Evolutionary conservation across 2,888 invertebrate species (phyloP), one percentile per base, ranked within the genome.

Genomic region (Hololepta plana): DNA sequence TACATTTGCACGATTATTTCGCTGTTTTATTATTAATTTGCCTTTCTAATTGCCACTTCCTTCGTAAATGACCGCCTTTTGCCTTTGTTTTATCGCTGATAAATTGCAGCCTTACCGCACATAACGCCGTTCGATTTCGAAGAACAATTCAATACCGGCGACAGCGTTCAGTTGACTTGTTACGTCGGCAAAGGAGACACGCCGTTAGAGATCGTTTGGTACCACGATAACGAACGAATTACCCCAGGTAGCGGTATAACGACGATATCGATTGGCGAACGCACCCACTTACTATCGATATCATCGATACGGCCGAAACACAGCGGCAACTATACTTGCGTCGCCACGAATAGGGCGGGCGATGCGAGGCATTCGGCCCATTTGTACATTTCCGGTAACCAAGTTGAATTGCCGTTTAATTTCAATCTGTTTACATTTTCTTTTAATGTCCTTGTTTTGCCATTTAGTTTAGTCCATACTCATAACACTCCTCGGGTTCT

Each of bases 201-300:
- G 27, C 77, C 79, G 23, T 57, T 80, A 38, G 65, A 65, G 44
- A 71, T 80, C 39, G 56, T 59, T 24, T 80, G 79, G 77, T 64
- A 58, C 41, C 69, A 74, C 46, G 69, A 67, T 43, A 55, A 60
- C 34, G 61, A 65, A 31, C 24, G 33, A 12, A 66, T 74, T 47
- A 58, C 60, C 41, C 62, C 53, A 47, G 57, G 57, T 38, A 56
- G 57, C 45, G 44, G 42, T 17, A 39, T 45, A 24, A 38, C 39
- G 2, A 35, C 33, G n/a, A 33, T 38, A 21, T 65, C 49, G 57
- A 62, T 38, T 62, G 70, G 44, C 11, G 37, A 36, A 25, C 37
- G 64, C 59, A 44, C 70, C 60, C 44, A 64, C 61, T 22, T 70
- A 61, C 45, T 57, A 53, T 36, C 66, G 12, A 46, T 48, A 19